These are phyloP conservation scores for Masticophis lateralis DNA, from an alignment of 2,797 vertebrate genomes.

Conservation along the genomic window DNA sequence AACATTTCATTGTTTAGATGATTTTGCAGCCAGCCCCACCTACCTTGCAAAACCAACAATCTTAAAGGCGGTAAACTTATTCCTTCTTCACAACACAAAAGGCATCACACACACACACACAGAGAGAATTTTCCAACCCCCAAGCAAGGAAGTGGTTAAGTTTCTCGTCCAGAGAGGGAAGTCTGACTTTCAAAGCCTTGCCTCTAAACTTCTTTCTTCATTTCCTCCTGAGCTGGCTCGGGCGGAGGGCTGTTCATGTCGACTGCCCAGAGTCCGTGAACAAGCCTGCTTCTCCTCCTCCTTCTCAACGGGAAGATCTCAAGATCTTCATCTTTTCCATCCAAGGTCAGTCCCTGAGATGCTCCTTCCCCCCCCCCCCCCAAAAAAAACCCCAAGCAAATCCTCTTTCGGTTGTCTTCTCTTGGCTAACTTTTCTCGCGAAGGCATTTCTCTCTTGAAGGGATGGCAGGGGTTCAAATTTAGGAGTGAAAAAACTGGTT, in stretches of 20 bases:
- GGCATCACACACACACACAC: not conserved
- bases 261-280: conserved; percentile 91
- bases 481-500: not conserved
- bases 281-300: conserved; percentile 44
- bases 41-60: not conserved
- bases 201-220: conserved; percentile 21
- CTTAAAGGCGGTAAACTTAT: not conserved
- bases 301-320: not conserved
- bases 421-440: not conserved
- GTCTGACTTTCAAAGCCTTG: conserved; percentile 23
- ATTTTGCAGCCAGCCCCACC: not conserved
- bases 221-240: conserved; percentile 42
- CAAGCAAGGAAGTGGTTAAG: conserved; percentile 80
- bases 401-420: not conserved
- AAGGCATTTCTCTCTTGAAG: not conserved
- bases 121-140: conserved; percentile 52
- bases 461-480: not conserved
- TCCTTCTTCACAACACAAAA: not conserved
- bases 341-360: not conserved
- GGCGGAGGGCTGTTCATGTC: conserved; percentile 79
- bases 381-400: not conserved
- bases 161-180: conserved; percentile 56
- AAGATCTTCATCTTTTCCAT: not conserved
- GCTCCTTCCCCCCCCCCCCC: not conserved
- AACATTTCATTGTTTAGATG: not conserved